Evolutionary conservation across 2,113 vertebrate genomes (phyloP).

Genomic region (Zosterops borbonicus): DNA sequence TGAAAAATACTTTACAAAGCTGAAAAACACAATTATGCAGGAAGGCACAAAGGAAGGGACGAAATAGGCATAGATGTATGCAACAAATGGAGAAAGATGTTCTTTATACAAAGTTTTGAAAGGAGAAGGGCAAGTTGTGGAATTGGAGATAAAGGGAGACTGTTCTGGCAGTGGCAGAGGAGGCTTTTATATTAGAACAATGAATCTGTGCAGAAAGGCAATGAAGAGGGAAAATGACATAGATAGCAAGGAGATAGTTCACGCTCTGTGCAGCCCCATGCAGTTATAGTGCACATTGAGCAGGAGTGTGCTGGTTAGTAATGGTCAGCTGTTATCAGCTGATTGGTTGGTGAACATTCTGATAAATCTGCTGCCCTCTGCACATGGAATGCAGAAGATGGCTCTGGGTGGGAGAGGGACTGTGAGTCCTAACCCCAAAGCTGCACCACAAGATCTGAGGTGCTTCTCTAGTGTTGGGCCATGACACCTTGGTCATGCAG

Average conservation of each 20-base stretch:
- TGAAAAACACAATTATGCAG: neutral
- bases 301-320: neutral
- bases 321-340: neutral
- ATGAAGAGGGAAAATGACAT: neutral
- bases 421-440: neutral
- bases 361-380: neutral
- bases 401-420: neutral
- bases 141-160: neutral
- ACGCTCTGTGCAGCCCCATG: neutral
- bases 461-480: neutral
- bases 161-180: neutral
- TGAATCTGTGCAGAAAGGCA: neutral
- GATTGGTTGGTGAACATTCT: neutral
- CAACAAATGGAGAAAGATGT: neutral
- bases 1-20: constrained; percentile 15
- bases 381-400: neutral
- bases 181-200: neutral
- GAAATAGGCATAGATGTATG: neutral
- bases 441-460: neutral
- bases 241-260: neutral
- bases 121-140: neutral
- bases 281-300: neutral
- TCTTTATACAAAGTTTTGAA: constrained; percentile 20
- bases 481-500: neutral
- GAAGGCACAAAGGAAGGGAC: neutral